Evolutionary conservation across 1,140 invertebrate genomes (phyloP), one percentile per base, ranked within the genome.

Genomic region (Coboldia fuscipes): DNA sequence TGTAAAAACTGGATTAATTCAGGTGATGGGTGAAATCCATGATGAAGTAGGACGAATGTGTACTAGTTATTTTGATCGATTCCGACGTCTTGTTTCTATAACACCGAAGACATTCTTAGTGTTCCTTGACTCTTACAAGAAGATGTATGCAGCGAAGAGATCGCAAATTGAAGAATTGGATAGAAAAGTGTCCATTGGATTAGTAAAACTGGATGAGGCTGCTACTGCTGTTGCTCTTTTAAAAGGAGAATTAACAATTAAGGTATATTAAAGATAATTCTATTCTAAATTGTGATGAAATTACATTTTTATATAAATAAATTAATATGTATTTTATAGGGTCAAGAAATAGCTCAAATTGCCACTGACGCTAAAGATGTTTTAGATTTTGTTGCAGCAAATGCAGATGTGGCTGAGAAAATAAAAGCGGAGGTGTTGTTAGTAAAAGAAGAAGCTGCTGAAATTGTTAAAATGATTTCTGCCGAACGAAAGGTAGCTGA

Each of bases 61-160:
- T 44, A 38, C 42, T 0, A 61, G 66, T 30, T 88, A 86, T 48
- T 85, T 72, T 47, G 69, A 81, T 23, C 73, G 75, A 45, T 84
- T 75, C 45, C 69, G 80, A 21, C 62, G 82, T 32, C 68, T 75
- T 44, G 69, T 72, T 4, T 77, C 80, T 45, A 79, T 88, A 3
- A 88, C 82, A 3, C 80, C 81, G 2, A 85, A 83, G 53, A 85
- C 81, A 1, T 88, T 77, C 48, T 55, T 88, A 16, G 72, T 70
- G 1, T 88, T 83, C 47, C 57, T 88, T 31, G 68, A 65, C 36
- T 70, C 72, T 3, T 88, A 85, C 50, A 83, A 84, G 56, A 52
- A 47, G 0, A 55, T 83, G 13, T 88, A 88, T 46, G 60, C 61
- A n/a, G 61, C 70, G 30, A 75, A 67, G 44, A 58, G 67, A 19